phyloP scores from a whole-genome alignment of 1,140 invertebrate species.

The Paracyclopina nana region DNA sequence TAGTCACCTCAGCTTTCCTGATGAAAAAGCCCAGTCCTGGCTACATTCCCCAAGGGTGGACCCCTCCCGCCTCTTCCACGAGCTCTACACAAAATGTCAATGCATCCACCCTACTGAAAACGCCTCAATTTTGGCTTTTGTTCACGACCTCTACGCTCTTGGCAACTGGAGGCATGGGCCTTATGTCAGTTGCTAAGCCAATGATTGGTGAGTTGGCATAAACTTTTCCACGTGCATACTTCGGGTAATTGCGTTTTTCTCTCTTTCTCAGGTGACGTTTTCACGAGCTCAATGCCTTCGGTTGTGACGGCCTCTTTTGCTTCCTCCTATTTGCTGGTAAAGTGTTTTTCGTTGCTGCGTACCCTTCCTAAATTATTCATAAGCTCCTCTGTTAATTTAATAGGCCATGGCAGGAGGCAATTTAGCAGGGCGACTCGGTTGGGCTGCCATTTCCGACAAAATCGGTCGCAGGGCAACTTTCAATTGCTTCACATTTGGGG shows the following conservation, averaged over 20 bases:
- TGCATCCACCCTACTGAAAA: slow-evolving; percentile 5
- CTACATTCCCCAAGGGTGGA: slow-evolving; percentile 10
- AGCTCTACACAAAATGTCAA: slow-evolving; percentile 12
- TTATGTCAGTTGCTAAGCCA: slow-evolving; percentile 16
- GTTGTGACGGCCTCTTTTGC: slow-evolving; percentile 8
- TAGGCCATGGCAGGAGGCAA: slow-evolving; percentile 15
- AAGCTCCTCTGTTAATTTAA: not conserved
- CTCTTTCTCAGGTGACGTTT: too few relatives aligned
- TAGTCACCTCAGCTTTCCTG: slow-evolving; percentile 4
- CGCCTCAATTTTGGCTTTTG: slow-evolving; percentile 16
- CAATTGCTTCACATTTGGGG: slow-evolving; percentile 10
- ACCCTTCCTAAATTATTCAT: not conserved
- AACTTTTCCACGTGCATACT: too few relatives aligned
- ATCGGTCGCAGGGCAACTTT: slow-evolving; percentile 14
- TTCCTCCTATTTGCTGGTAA: slow-evolving; percentile 6
- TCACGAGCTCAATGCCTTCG: slow-evolving; percentile 11
- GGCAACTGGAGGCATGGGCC: slow-evolving; percentile 14
- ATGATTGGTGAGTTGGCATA: slow-evolving; percentile 14
- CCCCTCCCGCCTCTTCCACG: not conserved
- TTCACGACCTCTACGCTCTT: slow-evolving; percentile 13
- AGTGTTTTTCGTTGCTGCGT: not conserved
- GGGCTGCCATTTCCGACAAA: slow-evolving; percentile 16
- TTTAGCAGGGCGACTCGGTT: slow-evolving; percentile 12
- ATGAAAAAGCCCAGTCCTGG: not conserved
- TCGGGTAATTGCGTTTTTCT: too few relatives aligned